Evolutionary conservation across 2,888 invertebrate genomes (phyloP).

Genomic region (Drosophila trichaetosa): DNA sequence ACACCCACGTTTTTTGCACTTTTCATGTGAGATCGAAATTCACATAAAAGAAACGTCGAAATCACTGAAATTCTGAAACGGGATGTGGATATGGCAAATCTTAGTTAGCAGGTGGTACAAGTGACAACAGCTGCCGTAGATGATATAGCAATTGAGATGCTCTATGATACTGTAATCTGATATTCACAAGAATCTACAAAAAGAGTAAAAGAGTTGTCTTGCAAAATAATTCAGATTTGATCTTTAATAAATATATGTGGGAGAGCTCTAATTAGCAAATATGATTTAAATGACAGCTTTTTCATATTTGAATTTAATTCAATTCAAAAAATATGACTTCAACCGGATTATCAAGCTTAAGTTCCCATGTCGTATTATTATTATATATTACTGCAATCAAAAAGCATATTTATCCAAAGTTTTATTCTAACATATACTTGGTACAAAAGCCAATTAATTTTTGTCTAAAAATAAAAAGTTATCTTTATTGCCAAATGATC

Average conservation of each 20-base stretch:
- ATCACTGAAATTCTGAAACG: conserved; percentile 1
- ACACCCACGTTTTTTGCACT: conserved; percentile 62
- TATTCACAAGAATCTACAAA: neutral
- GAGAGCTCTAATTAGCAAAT: neutral
- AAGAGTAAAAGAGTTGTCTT: neutral
- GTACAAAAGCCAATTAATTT: neutral
- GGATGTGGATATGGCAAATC: conserved; percentile 2
- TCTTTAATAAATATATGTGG: neutral
- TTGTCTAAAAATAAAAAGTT: neutral
- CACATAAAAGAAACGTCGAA: conserved; percentile 39
- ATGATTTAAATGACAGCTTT: neutral
- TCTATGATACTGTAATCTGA: neutral
- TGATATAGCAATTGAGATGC: neutral
- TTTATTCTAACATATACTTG: neutral
- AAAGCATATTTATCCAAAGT: neutral
- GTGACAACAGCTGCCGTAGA: neutral
- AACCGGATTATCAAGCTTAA: neutral
- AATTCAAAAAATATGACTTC: neutral
- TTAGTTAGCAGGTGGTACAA: conserved; percentile 15
- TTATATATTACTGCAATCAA: neutral
- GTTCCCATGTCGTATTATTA: neutral
- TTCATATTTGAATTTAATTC: neutral
- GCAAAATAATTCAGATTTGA: neutral
- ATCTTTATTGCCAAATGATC: neutral
- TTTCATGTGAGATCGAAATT: conserved; percentile 29